Base-by-base conservation (phyloP, 2,113 vertebrate species). In the Trochalopteron elliotii region DNA sequence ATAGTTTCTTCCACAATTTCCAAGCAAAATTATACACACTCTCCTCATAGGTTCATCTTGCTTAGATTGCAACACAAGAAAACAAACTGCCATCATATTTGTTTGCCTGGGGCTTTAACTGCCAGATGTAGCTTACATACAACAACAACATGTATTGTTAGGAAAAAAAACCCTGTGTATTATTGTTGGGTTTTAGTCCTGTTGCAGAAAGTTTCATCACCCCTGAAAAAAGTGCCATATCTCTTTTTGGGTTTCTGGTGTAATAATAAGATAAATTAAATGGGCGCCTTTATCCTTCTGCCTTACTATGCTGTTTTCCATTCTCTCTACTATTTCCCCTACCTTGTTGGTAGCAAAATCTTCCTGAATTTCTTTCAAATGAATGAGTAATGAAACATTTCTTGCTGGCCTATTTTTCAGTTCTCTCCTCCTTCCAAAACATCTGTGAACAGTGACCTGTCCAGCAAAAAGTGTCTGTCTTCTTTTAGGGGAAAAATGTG, bases 101-200 rank as follows among this genome's bases (percentile, higher is more conserved):
- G 47, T 76, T 94, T 81, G 15, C 78, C 18, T 71, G 33, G 9
- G 18, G 39, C 23, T 78, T 86, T 59, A 85, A 70, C n/a, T 59
- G 30, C 7, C 18, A 59, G 23, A 59, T 75, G 27, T 12, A 52
- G 11, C 18, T 80, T 69, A n/a, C 18, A 27, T 6, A 13, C 9
- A 55, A 18, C 13, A 72, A 49, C 3, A 59, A 12, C 5, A 21
- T 3, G 2, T 35, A 19, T 8, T 39, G 18, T 16, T 20, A 9
- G 27, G 37, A 15, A 40, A 56, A 49, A 14, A 14, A 25, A 18
- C 10, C 14, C 18, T 1, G 1, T 4, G 5, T 7, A 23, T 9
- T 40, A 47, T 56, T 52, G 3, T 24, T 44, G 27, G 11, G 11
- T 47, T 74, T 82, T 53, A 53, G 27, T n/a, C 5, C 6, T 11